Base-by-base conservation (phyloP, 2,113 vertebrate species). In the Corythaixoides concolor region DNA sequence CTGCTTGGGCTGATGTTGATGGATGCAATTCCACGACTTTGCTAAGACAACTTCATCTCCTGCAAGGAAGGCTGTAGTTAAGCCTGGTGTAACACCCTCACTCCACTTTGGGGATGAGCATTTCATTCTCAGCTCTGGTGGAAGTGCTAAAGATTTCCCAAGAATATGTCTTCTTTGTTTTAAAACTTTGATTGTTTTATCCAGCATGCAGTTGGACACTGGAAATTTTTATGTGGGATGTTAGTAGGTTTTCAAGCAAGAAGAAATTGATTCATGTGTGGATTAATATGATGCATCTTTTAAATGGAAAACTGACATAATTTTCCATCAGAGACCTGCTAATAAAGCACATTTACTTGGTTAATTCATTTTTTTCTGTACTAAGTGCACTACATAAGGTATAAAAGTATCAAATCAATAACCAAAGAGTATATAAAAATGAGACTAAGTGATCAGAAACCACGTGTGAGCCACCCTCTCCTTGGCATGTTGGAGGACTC, bases 221-320 rank as follows among this genome's bases (percentile, higher is more conserved):
- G 21, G 90, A 70, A 68, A 5, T 56, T 75, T 97, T 93, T 80
- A 52, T 72, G 53, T 26, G 41, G 20, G 56, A 55, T 39, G 24
- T 84, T 72, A 62, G 88, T 47, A 23, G 62, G 49, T 88, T 92
- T 92, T 85, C 84, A 76, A 68, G 88, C 66, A 53, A 21, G 28
- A 81, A 37, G 50, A 89, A 74, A 96, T 72, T 85, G 92, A 90
- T 90, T 85, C 77, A 76, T 83, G 72, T 58, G 53, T 35, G 82
- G 82, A 72, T 86, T 92, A 90, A 83, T 66, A 43, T 59, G 81
- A 86, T 75, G 91, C 80, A 63, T 76, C 91, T 97, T 96, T 96
- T 95, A 69, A 83, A 95, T 63, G 84, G 74, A 75, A 97, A 97
- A 79, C 69, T 68, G 91, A 73, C 78, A 80, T 96, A 59, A 43